A percentile compares a stretch with the other conserved stretches of the same genome.
These are phyloP conservation scores for Sarcophaga caerulescens DNA, from an alignment of 2,888 invertebrate species.

Conservation along the genomic window DNA sequence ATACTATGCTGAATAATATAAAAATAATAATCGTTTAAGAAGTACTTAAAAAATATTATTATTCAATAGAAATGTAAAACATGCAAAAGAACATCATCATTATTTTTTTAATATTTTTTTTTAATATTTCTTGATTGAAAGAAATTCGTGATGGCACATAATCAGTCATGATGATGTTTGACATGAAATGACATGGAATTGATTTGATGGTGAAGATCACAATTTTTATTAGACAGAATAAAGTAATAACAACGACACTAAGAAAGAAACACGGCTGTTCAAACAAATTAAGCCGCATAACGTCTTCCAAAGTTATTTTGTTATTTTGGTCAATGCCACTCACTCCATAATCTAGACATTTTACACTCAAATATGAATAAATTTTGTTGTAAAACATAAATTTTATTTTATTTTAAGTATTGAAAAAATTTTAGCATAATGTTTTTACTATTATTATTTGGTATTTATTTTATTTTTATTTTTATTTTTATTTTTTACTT, in stretches of 20 bases:
- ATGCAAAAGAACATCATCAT: slow-evolving; percentile 52
- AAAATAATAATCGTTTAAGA: slow-evolving; percentile 15
- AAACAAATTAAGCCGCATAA: too few relatives aligned
- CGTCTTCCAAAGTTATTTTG: slow-evolving; percentile 18
- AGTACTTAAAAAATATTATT: not conserved
- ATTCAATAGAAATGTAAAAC: slow-evolving; percentile 40
- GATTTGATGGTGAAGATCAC: slow-evolving; percentile 50
- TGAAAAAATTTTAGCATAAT: too few relatives aligned
- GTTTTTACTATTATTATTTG: not conserved
- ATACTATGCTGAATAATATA: not conserved
- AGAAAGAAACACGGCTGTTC: not conserved
- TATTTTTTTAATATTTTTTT: not conserved
- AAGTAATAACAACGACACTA: slow-evolving; percentile 4
- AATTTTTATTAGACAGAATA: slow-evolving; percentile 23
- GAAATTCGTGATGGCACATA: slow-evolving; percentile 64
- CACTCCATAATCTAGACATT: slow-evolving; percentile 8
- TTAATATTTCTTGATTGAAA: slow-evolving; percentile 27
- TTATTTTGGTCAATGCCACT: slow-evolving; percentile 64
- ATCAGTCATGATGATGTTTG: slow-evolving; percentile 60
- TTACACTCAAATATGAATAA: not conserved
- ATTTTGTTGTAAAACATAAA: slow-evolving; percentile 34
- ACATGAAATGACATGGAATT: slow-evolving; percentile 25
- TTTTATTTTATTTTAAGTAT: not conserved
- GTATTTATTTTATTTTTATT: not conserved
- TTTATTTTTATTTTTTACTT: too few relatives aligned